Conservation (phyloP, 2,888 invertebrate genomes). For the Agonum fuliginosum region DNA sequence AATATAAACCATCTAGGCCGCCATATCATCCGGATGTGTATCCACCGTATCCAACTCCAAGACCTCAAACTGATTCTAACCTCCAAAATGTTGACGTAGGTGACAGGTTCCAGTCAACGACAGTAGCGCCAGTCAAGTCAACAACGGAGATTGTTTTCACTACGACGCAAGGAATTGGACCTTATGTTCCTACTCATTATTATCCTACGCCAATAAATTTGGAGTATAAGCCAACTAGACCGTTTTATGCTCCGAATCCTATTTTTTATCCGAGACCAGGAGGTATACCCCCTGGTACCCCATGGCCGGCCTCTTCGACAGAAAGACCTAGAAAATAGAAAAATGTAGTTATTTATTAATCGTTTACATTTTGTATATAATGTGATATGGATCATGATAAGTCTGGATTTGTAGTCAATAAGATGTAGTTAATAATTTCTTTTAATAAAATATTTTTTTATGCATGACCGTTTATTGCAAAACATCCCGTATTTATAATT, state of each 20-base stretch:
- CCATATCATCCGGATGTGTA: conserved; percentile 22
- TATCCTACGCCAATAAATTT: conserved; percentile 30
- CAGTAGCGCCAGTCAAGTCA: too few relatives aligned
- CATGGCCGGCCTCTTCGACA: conserved; percentile 33
- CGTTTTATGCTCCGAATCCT: conserved; percentile 34
- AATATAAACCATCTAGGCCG: conserved; percentile 49
- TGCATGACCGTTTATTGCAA: background rate
- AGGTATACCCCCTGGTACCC: conserved; percentile 15
- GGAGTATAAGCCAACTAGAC: conserved; percentile 56
- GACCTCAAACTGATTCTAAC: conserved; percentile 22
- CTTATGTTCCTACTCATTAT: conserved; percentile 1
- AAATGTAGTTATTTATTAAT: conserved; percentile 14
- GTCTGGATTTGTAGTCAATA: conserved; percentile 20
- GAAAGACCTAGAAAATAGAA: background rate
- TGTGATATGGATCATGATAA: conserved; percentile 27
- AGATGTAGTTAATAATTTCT: background rate
- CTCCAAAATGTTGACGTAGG: background rate
- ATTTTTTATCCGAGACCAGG: conserved; percentile 32
- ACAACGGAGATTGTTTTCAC: conserved; percentile 63
- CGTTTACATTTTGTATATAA: conserved; percentile 13
- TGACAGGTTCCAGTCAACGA: background rate
- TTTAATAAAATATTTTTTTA: conserved; percentile 22
- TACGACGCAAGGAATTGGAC: conserved; percentile 47
- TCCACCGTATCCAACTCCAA: conserved; percentile 28
- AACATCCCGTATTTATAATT: background rate